phyloP scores from a whole-genome alignment of 2,113 vertebrate species.

The Grallaria varia region DNA sequence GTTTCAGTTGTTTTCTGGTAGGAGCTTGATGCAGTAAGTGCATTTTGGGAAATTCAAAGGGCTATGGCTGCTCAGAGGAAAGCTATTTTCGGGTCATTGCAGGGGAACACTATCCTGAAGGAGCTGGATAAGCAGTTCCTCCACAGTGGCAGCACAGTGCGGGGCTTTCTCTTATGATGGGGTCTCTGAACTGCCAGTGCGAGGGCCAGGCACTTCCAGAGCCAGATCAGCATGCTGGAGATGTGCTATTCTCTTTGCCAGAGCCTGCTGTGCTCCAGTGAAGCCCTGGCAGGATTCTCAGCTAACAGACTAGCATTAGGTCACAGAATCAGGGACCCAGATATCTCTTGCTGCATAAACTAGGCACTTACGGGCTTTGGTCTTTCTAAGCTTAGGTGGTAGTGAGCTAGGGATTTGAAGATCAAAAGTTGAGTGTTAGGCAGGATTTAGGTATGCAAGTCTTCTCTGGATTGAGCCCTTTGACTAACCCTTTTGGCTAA shows the following conservation, averaged over 20 bases:
- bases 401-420: neutral
- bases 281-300: neutral
- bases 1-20: neutral
- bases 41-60: neutral
- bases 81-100: neutral
- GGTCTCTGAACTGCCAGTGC: neutral
- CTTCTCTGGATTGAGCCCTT: neutral
- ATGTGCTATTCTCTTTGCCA: neutral
- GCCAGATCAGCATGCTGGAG: neutral
- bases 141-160: neutral
- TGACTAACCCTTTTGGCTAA: neutral
- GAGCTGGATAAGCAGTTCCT: neutral
- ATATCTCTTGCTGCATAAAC: neutral
- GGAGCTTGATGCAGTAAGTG: neutral
- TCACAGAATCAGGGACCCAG: neutral
- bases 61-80: neutral
- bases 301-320: neutral
- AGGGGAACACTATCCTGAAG: accelerated
- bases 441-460: neutral
- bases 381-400: neutral
- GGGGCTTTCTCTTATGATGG: neutral
- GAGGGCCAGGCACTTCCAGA: neutral
- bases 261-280: neutral
- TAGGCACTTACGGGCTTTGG: neutral
- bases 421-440: neutral